Base-by-base conservation (phyloP, 2,888 invertebrate genomes). In the Epistrophe grossulariae region DNA sequence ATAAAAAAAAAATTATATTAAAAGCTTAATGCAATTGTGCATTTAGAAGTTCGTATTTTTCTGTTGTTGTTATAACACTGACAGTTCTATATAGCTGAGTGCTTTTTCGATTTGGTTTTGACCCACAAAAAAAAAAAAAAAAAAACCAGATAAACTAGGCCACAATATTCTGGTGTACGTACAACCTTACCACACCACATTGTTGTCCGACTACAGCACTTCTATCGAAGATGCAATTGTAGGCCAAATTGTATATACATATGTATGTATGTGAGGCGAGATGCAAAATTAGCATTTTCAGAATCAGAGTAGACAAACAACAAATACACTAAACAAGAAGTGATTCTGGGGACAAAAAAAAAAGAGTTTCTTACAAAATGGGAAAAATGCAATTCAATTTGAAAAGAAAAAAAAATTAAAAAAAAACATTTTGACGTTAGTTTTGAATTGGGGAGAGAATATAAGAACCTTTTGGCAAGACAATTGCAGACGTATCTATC, bases 101-200 rank as follows among this genome's bases (percentile, higher is more conserved):
- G 38, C 40, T 62, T 62, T 71, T 71, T 48, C 28, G 8, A 50
- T 60, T 55, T 79, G 76, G 76, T 80, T 84, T 79, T 80, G 84
- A 84, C 84, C 84, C 79, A 84, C 74, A 84, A 76, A 71, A 68
- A 24, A 24, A 1, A 24, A 1, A 24, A 24, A 24, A 79, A 84
- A 64, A 83, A 76, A 71, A 55, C 19, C 9, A 40, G 11, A 19
- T 11, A 28, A 84, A 84, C 84, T 80, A 76, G 84, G 84, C 79
- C 84, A 80, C 64, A 71, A 64, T 24, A 24, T 66, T 43, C 40
- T 82, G 68, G 52, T 68, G 50, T 62, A 45, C n/a, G 50, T 62
- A 70, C 64, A 60, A 70, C 70, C 70, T 52, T 59, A 43, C 50
- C 60, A 40, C 9, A 55, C 28, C 9, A 55, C 24, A 24, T 55